A percentile compares a stretch with the other conserved stretches of the same genome.
These are phyloP conservation scores for Clitarchus hookeri DNA, from an alignment of 2,888 invertebrate genomes.

Conservation along the genomic window DNA sequence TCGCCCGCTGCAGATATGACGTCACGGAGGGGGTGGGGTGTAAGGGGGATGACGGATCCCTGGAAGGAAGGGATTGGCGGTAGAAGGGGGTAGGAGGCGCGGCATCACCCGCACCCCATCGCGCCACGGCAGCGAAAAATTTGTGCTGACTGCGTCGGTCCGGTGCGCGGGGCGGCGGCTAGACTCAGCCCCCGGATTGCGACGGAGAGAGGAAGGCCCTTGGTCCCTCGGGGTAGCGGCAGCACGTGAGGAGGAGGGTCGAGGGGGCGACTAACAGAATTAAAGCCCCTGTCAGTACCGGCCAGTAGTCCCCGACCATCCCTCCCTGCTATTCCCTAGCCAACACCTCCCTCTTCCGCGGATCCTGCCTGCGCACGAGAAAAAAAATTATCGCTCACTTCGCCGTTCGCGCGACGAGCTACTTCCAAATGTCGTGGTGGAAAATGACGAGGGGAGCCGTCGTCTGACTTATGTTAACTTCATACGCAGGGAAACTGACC, in stretches of 20 bases:
- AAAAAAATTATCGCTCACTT: background rate
- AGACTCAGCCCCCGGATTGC: no score
- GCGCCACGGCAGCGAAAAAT: slow-evolving; percentile 7
- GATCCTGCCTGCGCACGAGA: background rate
- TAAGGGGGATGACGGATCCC: background rate
- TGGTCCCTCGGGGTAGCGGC: background rate
- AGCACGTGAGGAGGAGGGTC: background rate
- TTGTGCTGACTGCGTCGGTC: background rate
- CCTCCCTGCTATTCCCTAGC: background rate
- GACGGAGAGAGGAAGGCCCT: background rate
- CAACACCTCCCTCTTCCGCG: no score
- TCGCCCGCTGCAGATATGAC: background rate
- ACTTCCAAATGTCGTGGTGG: background rate
- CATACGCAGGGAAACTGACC: no score
- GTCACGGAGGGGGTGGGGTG: background rate
- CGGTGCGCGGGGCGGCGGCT: background rate
- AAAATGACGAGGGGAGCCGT: background rate
- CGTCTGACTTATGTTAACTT: background rate
- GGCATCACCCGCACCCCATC: background rate
- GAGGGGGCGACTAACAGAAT: slow-evolving; percentile 1
- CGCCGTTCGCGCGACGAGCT: background rate
- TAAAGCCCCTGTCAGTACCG: slow-evolving; percentile 6
- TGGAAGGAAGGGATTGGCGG: background rate
- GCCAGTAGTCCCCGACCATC: background rate
- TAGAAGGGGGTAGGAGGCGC: background rate